Evolutionary conservation across 2,888 invertebrate species (phyloP).

Genomic region (Adela reaumurella): DNA sequence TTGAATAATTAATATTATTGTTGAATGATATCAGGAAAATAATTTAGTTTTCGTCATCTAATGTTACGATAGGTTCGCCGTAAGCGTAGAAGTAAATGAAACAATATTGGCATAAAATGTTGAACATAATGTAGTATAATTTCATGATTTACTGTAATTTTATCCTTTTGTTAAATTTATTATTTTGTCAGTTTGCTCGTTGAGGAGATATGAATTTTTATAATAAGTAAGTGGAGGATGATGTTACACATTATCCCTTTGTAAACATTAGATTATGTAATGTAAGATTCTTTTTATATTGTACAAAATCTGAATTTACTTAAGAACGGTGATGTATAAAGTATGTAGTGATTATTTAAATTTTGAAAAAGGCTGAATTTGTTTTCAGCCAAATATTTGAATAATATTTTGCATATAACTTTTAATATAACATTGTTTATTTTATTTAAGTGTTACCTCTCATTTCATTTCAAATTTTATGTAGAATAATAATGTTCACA

Average conservation of each 20-base stretch:
- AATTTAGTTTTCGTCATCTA: conserved; percentile 43
- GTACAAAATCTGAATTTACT: conserved; percentile 58
- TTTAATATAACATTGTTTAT: conserved; percentile 56
- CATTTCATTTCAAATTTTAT: conserved; percentile 23
- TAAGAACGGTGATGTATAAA: conserved; percentile 58
- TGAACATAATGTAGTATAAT: conserved; percentile 54
- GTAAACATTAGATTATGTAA: conserved; percentile 36
- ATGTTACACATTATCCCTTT: conserved; percentile 41
- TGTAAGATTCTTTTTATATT: conserved; percentile 56
- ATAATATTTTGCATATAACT: conserved; percentile 52
- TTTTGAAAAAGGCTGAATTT: conserved; percentile 51
- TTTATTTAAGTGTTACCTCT: conserved; percentile 24
- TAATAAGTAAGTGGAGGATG: conserved; percentile 22
- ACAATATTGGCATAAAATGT: conserved; percentile 54
- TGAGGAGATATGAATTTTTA: conserved; percentile 22
- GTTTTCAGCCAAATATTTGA: conserved; percentile 50
- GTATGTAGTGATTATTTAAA: conserved; percentile 55
- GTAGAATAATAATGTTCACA: too few species aligned
- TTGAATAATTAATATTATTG: conserved; percentile 42
- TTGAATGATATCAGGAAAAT: conserved; percentile 48
- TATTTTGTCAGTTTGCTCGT: conserved; percentile 33
- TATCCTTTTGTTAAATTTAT: conserved; percentile 50
- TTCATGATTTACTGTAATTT: conserved; percentile 52
- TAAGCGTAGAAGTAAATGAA: conserved; percentile 20
- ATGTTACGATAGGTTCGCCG: conserved; percentile 36